Conservation (phyloP, 1,140 invertebrate genomes). For the Apolygus lucorum region DNA sequence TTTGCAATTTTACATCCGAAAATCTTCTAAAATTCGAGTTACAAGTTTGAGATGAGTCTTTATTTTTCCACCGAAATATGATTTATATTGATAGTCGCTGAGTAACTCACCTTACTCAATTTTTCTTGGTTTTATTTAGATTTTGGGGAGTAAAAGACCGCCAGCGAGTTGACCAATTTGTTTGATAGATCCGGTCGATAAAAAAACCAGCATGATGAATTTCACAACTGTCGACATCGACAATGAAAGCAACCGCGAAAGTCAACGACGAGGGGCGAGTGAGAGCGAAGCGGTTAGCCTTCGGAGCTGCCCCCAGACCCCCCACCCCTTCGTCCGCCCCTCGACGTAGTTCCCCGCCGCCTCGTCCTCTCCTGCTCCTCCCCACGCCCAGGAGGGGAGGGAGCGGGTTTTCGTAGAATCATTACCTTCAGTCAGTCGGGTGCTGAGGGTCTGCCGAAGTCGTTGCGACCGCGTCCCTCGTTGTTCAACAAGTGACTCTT, state of each 20-base stretch:
- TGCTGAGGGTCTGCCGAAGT: neutral
- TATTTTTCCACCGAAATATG: too few relatives aligned
- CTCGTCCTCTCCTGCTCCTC: neutral
- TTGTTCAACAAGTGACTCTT: conserved; percentile 3
- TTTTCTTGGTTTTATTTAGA: too few relatives aligned
- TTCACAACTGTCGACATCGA: too few relatives aligned
- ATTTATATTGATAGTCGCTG: too few relatives aligned
- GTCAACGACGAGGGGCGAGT: neutral
- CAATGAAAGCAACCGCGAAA: neutral
- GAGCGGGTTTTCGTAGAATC: neutral
- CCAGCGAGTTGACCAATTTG: too few relatives aligned
- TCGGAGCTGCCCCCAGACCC: neutral
- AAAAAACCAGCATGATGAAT: too few relatives aligned
- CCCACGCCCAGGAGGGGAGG: neutral
- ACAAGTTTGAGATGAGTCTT: too few relatives aligned
- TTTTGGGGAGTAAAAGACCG: too few relatives aligned
- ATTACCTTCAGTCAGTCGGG: conserved; percentile 5
- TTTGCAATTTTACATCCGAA: too few relatives aligned
- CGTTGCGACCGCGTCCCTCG: neutral
- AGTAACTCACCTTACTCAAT: too few relatives aligned
- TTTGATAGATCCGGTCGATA: too few relatives aligned
- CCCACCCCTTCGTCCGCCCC: neutral
- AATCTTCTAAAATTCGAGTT: too few relatives aligned
- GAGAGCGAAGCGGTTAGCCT: conserved; percentile 9
- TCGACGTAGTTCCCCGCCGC: neutral